Evolutionary conservation across 2,888 invertebrate genomes (phyloP), one percentile per base, ranked within the genome.

Genomic region (Melanostoma mellinum): DNA sequence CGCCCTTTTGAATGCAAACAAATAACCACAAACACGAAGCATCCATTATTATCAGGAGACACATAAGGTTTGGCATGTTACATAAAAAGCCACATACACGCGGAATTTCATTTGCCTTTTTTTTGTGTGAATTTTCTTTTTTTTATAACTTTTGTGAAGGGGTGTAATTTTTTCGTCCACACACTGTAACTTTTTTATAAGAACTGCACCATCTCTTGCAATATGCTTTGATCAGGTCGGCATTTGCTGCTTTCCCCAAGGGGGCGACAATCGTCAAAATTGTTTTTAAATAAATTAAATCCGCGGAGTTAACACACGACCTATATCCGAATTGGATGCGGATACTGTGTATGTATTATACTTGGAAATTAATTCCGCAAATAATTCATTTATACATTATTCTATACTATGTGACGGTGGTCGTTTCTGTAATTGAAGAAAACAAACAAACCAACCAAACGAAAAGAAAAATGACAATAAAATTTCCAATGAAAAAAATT

Each of bases 21-120:
- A 75, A 84, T 71, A 79, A 75, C 74, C 84, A 68, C 74, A 55
- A 74, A 84, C 79, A 79, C 74, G 79, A 74, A 74, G 61, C 69
- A 69, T 74, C 79, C 71, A 75, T 84, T 79, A 75, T 79, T 1
- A 20, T 20, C 79, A 75, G 55, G 65, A 71, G 69, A 68, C 69
- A 50, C 65, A 58, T 63, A 69, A 42, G 61, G 61, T 55, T 60
- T 73, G 20, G 20, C 20, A 20, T 20, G 9, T 3, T 3, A 10
- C 36, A 53, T 35, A 3, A 35, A 38, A 46, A 60, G 33, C 8
- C 6, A 35, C 35, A n/a, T 35, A 35, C 30, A 33, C 32, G 35
- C 20, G 20, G 20, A 20, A 20, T 20, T 44, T 33, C 42, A 32
- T 40, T 53, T 52, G 42, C 32, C n/a, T 42, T 69, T 40, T 46